Evolutionary conservation across 2,113 vertebrate species (phyloP).

Genomic region (Caretta caretta): DNA sequence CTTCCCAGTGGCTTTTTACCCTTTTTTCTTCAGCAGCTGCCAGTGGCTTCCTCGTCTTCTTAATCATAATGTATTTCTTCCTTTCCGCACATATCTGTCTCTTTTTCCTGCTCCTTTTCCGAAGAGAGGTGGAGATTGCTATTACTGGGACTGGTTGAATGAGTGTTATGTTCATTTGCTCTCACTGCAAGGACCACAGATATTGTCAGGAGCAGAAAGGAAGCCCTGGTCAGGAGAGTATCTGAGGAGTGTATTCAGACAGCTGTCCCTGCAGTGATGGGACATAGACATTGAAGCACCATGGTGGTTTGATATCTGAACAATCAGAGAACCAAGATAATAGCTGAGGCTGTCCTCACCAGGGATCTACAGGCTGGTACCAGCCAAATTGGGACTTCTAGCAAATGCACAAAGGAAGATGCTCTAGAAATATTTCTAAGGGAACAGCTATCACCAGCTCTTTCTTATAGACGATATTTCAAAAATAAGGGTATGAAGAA

Average conservation of each 20-base stretch:
- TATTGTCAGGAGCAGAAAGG: neutral
- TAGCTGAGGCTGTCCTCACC: neutral
- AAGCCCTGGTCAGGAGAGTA: neutral
- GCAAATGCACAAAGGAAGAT: neutral
- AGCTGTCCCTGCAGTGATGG: neutral
- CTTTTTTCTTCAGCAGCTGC: too few species aligned
- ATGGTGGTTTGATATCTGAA: neutral
- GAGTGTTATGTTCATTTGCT: constrained; percentile 10
- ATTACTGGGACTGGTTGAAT: neutral
- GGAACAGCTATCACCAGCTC: neutral
- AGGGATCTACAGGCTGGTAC: neutral
- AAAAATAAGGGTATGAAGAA: neutral
- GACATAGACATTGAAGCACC: neutral
- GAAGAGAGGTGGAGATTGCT: neutral
- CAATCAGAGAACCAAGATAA: neutral
- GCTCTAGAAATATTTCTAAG: neutral
- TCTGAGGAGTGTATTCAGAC: neutral
- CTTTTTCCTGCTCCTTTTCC: constrained; percentile 22
- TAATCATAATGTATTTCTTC: neutral
- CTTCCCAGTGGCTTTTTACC: neutral
- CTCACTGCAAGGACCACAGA: neutral
- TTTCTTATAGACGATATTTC: neutral
- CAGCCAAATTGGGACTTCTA: neutral
- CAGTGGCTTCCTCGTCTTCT: neutral
- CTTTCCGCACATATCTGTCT: constrained; percentile 24